Percentiles rank a stretch among this genome's conserved stretches.
Conservation (phyloP, 2,113 vertebrate genomes). For the Otocyon megalotis region DNA sequence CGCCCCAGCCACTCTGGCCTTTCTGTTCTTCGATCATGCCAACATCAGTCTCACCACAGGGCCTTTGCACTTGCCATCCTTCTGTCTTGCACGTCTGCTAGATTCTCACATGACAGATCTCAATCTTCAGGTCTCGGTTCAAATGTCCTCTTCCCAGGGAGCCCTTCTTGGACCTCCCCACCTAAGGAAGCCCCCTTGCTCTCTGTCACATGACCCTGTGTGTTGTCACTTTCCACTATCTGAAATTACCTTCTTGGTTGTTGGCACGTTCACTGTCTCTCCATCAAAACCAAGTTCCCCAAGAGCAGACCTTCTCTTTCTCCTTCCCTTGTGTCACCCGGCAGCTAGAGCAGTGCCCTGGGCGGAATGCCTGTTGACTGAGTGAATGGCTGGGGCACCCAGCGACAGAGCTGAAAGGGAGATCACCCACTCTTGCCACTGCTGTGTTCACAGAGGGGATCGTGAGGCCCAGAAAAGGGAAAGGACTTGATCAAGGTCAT, state of each 20-base stretch:
- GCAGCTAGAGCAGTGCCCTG: not conserved
- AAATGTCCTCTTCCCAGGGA: not conserved
- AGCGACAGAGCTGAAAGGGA: not conserved
- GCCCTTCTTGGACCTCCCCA: not conserved
- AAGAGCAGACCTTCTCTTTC: not conserved
- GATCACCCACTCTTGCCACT: not conserved
- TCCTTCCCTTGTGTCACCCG: not conserved
- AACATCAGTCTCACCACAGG: not conserved
- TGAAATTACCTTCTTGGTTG: not conserved
- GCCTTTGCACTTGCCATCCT: not conserved
- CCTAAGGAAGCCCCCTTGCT: not conserved
- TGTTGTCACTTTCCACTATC: not conserved
- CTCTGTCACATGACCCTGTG: not conserved
- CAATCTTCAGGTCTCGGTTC: not conserved
- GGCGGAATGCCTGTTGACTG: not conserved
- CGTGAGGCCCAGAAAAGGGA: not conserved
- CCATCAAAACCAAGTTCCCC: not conserved
- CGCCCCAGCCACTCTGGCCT: not conserved
- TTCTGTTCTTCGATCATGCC: not conserved
- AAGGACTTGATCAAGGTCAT: not conserved
- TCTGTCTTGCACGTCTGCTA: not conserved
- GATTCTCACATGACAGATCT: not conserved
- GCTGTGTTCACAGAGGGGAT: not conserved
- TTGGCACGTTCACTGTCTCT: not conserved
- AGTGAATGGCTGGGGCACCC: accelerated